Percentiles rank a stretch among this genome's conserved stretches.
Conservation (phyloP, 2,797 vertebrate genomes). For the Channa striata region DNA sequence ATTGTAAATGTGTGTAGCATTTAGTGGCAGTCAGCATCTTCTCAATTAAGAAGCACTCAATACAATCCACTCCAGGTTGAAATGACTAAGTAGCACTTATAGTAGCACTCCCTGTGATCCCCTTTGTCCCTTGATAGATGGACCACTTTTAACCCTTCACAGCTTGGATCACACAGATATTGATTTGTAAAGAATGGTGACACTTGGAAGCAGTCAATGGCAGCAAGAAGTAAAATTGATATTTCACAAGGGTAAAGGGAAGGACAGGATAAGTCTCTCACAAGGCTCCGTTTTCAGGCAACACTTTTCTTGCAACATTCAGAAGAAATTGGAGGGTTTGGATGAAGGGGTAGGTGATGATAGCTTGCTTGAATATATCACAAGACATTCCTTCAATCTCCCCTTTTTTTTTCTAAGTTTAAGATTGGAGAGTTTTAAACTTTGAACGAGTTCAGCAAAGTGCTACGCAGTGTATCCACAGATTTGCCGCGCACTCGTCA, state of each 20-base stretch:
- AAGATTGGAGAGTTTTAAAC: neutral
- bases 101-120: constrained; percentile 59
- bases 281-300: constrained; percentile 20
- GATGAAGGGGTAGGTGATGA: constrained; percentile 19
- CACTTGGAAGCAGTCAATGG: constrained; percentile 36
- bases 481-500: neutral
- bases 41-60: constrained; percentile 65
- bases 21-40: constrained; percentile 65
- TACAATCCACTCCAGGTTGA: constrained; percentile 56
- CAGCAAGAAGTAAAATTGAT: constrained; percentile 41
- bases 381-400: neutral
- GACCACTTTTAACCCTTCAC: constrained; percentile 53
- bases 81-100: constrained; percentile 62
- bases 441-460: neutral
- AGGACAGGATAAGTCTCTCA: neutral
- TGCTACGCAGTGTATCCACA: neutral
- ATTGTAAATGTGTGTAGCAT: constrained; percentile 41
- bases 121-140: constrained; percentile 45
- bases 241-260: constrained; percentile 49
- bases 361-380: neutral
- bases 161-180: constrained; percentile 46
- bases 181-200: constrained; percentile 43
- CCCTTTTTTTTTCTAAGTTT: neutral
- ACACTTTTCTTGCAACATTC: constrained; percentile 10
- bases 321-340: constrained; percentile 33